phyloP scores from a whole-genome alignment of 2,797 vertebrate genomes.

The Poecilia picta region DNA sequence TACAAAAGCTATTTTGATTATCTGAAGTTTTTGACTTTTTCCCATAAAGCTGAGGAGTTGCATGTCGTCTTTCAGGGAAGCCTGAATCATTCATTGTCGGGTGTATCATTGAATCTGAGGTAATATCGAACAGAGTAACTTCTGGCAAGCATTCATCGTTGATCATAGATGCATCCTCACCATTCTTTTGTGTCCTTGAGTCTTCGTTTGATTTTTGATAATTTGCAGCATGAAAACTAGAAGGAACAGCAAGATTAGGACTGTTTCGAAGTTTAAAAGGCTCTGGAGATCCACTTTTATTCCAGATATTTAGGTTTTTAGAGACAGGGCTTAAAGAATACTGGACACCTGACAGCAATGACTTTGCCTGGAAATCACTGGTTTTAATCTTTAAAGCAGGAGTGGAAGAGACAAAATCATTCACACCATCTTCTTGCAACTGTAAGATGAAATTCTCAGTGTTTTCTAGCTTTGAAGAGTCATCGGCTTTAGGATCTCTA shows the following conservation, averaged over 20 bases:
- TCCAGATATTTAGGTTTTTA: conserved; percentile 49
- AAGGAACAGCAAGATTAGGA: background rate
- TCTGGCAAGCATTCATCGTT: conserved; percentile 62
- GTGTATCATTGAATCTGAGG: conserved; percentile 31
- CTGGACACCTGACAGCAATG: conserved; percentile 29
- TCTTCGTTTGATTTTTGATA: conserved; percentile 14
- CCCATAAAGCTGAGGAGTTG: conserved; percentile 21
- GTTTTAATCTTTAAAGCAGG: conserved; percentile 22
- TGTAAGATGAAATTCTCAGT: background rate
- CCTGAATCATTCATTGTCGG: conserved; percentile 28
- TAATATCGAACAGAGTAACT: conserved; percentile 49
- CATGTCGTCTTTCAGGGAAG: conserved; percentile 7
- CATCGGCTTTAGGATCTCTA: background rate
- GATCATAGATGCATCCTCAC: conserved; percentile 14
- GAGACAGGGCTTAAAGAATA: conserved; percentile 56
- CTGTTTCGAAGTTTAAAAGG: conserved; percentile 9
- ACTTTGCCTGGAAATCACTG: conserved; percentile 23
- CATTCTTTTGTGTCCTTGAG: background rate
- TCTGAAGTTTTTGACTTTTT: background rate
- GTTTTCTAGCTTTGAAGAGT: conserved; percentile 20
- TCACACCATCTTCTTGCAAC: conserved; percentile 13
- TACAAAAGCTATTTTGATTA: conserved; percentile 3
- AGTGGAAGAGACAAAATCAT: conserved; percentile 34
- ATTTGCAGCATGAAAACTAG: background rate
- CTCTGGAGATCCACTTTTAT: conserved; percentile 22